Conservation (phyloP, 2,113 vertebrate genomes). For the Loxodonta africana region DNA sequence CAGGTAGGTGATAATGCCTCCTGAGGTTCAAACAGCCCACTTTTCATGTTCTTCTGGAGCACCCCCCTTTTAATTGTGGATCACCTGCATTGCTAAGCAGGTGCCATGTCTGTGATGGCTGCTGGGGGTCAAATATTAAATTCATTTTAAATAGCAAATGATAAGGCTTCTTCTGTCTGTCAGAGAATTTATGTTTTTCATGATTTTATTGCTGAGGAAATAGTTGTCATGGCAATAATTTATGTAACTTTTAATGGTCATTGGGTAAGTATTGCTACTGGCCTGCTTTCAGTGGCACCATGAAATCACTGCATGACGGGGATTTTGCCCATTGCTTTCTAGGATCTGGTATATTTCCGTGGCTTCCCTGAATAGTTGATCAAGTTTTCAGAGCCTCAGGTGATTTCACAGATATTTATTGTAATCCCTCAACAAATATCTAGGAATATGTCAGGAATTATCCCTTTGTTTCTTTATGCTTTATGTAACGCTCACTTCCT, state of each 20-base stretch:
- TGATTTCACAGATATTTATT: slow-evolving; percentile 37
- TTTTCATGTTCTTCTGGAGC: background rate
- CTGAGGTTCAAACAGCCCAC: background rate
- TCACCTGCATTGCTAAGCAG: background rate
- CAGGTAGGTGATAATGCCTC: background rate
- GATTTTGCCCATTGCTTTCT: slow-evolving; percentile 1
- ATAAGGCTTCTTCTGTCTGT: slow-evolving; percentile 10
- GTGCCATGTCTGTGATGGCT: background rate
- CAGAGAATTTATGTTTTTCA: slow-evolving; percentile 8
- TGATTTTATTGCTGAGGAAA: slow-evolving; percentile 61
- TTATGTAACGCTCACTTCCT: background rate
- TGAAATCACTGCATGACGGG: background rate
- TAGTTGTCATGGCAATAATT: slow-evolving; percentile 71
- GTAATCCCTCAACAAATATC: background rate
- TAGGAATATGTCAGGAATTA: slow-evolving; percentile 30
- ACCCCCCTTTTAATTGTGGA: background rate
- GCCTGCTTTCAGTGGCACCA: background rate
- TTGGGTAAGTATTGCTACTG: background rate
- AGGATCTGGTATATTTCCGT: background rate
- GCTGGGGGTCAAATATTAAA: background rate
- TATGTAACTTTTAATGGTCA: slow-evolving; percentile 19
- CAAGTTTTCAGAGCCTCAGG: slow-evolving; percentile 1
- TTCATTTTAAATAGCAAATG: background rate
- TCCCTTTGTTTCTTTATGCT: background rate
- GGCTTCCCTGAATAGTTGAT: slow-evolving; percentile 20